Evolutionary conservation across 2,113 vertebrate genomes (phyloP), one percentile per base, ranked within the genome.

Genomic region (Coracopsis vasa): DNA sequence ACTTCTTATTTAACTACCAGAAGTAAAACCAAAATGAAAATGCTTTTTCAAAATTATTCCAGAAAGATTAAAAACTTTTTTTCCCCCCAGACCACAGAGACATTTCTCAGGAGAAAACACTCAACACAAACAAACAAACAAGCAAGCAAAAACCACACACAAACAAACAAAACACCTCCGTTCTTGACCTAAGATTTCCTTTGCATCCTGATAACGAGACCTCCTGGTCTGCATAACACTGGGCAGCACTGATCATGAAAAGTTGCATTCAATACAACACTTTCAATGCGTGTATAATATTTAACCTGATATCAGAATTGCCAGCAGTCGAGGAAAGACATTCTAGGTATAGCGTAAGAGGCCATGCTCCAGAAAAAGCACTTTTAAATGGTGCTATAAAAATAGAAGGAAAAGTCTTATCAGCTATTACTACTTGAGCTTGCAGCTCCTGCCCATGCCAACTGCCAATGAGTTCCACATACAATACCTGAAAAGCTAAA

Each of bases 321-420:
- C 35, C 70, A 78, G 48, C 16, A 73, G 42, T 19, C 4, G 1
- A 80, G 39, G 19, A 87, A 81, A 77, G 19, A 51, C 51, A 42
- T 85, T 70, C 74, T 66, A 88, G 61, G 80, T 67, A 61, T 2
- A 70, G 31, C 19, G 51, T 62, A 66, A 69, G 27, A 78, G 14
- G 70, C 9, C 9, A 47, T 1, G 1, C 25, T 92, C 37, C n/a
- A 85, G 41, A 79, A 85, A 69, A 85, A 74, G 25, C 41, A 56
- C 79, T 88, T 84, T 61, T 23, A 85, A 90, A 61, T 27, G n/a
- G 37, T 81, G 61, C 65, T 90, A 61, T 39, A 88, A 95, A 96
- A 96, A 95, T 84, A 82, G 54, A 94, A 94, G 90, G 88, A 94
- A 94, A 95, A 92, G 78, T 82, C 93, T 95, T 95, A 95, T 88